A percentile compares a stretch with the other conserved stretches of the same genome.
Conservation (phyloP, 2,113 vertebrate genomes). For the Rostratula benghalensis region DNA sequence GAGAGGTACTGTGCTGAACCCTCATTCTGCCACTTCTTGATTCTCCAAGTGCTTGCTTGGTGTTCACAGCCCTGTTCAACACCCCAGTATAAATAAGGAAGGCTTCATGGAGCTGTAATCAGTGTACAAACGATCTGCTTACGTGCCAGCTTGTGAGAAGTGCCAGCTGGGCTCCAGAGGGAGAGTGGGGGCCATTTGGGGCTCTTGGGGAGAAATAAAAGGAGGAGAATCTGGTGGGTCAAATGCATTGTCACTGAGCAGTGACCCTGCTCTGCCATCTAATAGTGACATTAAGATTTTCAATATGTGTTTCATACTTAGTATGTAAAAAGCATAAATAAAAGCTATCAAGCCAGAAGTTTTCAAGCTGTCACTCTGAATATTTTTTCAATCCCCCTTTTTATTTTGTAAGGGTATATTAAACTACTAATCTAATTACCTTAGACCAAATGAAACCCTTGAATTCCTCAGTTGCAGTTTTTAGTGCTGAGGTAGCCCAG, state of each 20-base stretch:
- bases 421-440: neutral
- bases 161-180: neutral
- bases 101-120: neutral
- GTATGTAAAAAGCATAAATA: neutral
- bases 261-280: neutral
- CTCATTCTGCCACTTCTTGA: neutral
- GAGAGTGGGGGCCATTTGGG: neutral
- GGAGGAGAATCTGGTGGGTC: neutral
- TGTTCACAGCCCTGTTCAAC: neutral
- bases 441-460: neutral
- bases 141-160: neutral
- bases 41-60: neutral
- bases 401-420: neutral
- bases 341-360: neutral
- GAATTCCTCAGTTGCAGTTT: neutral
- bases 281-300: neutral
- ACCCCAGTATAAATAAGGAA: neutral
- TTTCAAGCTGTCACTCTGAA: neutral
- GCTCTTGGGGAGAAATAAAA: neutral
- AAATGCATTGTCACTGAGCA: neutral
- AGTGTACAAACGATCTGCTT: neutral
- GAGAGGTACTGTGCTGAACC: neutral
- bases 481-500: neutral
- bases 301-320: neutral
- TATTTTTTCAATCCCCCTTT: neutral